Conservation (phyloP, 2,113 vertebrate genomes). For the Brevimyrus niger region DNA sequence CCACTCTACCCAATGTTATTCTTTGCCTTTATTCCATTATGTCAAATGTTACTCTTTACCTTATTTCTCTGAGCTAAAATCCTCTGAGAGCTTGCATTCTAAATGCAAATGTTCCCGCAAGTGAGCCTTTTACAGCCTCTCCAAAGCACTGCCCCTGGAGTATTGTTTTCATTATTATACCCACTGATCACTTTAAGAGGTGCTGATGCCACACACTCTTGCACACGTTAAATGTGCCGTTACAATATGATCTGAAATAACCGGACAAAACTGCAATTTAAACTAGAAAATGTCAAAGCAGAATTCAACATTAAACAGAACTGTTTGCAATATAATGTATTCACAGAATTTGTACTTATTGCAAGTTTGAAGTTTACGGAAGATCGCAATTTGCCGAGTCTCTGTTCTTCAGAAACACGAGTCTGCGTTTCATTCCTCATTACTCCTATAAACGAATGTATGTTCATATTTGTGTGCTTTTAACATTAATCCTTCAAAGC, state of each 20-base stretch:
- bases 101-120: neutral
- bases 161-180: neutral
- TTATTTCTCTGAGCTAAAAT: neutral
- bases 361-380: neutral
- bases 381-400: neutral
- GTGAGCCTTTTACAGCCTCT: neutral
- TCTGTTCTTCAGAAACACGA: neutral
- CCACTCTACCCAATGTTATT: neutral
- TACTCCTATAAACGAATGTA: neutral
- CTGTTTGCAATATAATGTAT: neutral
- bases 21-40: neutral
- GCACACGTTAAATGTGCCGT: neutral
- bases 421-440: neutral
- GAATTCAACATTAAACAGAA: neutral
- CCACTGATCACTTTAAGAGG: neutral
- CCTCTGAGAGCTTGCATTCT: neutral
- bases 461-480: neutral
- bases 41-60: neutral
- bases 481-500: neutral
- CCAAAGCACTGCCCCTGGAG: neutral
- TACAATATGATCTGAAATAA: neutral
- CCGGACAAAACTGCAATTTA: neutral
- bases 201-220: neutral
- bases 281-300: neutral
- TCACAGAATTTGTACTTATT: neutral